These are phyloP conservation scores for Sisyra nigra DNA, from an alignment of 2,888 invertebrate species.

Conservation along the genomic window DNA sequence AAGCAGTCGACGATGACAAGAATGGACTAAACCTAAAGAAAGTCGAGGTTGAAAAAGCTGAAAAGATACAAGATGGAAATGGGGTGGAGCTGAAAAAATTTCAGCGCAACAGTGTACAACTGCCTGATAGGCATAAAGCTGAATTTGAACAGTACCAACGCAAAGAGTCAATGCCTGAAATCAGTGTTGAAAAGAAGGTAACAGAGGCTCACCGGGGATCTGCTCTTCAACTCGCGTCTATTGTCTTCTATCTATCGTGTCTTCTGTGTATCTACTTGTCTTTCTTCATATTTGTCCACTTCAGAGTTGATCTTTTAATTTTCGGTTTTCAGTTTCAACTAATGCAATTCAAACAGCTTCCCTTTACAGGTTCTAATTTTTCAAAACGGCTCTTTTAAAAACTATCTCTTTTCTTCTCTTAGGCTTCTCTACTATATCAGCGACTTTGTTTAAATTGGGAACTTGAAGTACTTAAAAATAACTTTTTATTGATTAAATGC, in stretches of 20 bases:
- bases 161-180: constrained; percentile 14
- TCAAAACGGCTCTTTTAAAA: background rate
- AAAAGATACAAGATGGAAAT: constrained; percentile 3
- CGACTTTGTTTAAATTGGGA: background rate
- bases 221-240: background rate
- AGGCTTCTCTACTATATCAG: background rate
- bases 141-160: constrained; percentile 6
- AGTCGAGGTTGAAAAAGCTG: constrained; percentile 7
- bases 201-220: constrained; percentile 15
- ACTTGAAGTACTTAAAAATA: too few species aligned
- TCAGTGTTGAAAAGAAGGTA: constrained; percentile 20
- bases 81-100: constrained; percentile 3
- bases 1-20: constrained; percentile 17
- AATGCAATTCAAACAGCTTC: too few species aligned
- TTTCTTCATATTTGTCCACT: background rate
- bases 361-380: background rate
- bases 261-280: background rate
- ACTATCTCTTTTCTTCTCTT: background rate
- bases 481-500: too few species aligned
- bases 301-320: background rate
- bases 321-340: too few species aligned
- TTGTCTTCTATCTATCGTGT: background rate
- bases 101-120: constrained; percentile 2
- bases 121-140: constrained; percentile 4
- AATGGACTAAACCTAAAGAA: background rate